Base-by-base conservation (phyloP, 92 coral and sea anemone species). In the Epizoanthus ramosus region DNA sequence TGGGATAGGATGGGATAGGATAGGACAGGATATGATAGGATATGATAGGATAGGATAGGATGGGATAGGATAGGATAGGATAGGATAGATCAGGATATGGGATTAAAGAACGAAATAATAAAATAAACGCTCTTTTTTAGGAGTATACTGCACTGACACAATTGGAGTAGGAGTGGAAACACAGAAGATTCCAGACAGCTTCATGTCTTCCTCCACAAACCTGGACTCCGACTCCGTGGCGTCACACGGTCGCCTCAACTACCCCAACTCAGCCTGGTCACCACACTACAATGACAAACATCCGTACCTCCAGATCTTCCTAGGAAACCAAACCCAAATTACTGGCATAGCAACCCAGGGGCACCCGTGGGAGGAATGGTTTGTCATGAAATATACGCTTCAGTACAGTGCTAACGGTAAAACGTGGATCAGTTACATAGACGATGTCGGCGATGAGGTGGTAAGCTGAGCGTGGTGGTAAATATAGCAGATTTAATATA, bases 291-390 rank as follows among this genome's bases (percentile, higher is more conserved):
- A 33, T 16, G 92, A 89, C 24, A 19, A 18, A 2, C 87, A 89
- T 13, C 89, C 92, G 3, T 89, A 81, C 63, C 65, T 89, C 71
- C 92, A 89, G 71, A 88, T 89, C 80, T 85, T 54, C 61, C 92
- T 89, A 23, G 92, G 92, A 70, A 89, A 89, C 65, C 87, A 80
- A 74, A 89, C 92, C 69, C 89, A 45, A 81, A 63, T 85, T 33
- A 89, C 89, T 22, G 89, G 80, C 76, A 85, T 89, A 25, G 92
- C 87, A 8, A 89, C 92, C 24, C 92, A 89, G 81, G 89, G 89
- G 45, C 89, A 89, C 75, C 92, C 92, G 4, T 81, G 92, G 92
- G 89, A 89, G 72, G 89, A 89, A 35, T 74, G 84, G 87, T 89
- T 85, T 74, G 89, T 85, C n/a, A 70, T 75, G 64, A 85, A 81